Conservation (phyloP, 2,113 vertebrate species). For the Bubo blakistoni region DNA sequence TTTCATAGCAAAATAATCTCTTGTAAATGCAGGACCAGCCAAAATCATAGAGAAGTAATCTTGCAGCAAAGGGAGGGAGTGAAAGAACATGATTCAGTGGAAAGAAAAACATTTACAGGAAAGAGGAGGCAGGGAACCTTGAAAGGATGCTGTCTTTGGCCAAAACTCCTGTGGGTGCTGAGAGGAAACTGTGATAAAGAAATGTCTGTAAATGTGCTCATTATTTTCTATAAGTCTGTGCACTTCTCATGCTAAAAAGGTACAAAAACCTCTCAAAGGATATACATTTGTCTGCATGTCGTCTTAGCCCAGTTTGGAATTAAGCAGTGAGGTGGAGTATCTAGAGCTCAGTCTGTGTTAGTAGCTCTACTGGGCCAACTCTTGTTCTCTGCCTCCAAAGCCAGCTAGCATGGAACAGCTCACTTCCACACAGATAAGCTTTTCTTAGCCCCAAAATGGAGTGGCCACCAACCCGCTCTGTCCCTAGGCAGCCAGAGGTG, state of each 20-base stretch:
- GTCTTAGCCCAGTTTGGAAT: background rate
- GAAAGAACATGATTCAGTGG: slow-evolving; percentile 14
- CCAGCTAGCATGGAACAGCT: background rate
- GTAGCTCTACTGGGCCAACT: too few relatives aligned
- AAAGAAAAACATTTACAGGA: slow-evolving; percentile 39
- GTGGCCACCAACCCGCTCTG: rapidly evolving
- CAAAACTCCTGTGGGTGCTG: background rate
- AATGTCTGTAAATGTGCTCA: background rate
- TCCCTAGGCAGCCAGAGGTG: rapidly evolving
- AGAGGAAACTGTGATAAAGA: background rate
- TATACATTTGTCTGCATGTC: background rate
- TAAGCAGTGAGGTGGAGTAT: background rate
- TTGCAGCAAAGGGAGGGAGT: background rate
- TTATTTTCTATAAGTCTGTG: background rate
- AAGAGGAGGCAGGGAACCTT: slow-evolving; percentile 7
- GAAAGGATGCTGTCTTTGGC: slow-evolving; percentile 29
- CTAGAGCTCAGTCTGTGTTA: background rate
- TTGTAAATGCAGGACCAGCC: background rate
- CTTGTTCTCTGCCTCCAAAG: background rate
- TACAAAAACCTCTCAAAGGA: background rate
- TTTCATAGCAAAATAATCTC: slow-evolving; percentile 35
- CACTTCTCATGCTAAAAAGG: background rate
- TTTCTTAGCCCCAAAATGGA: background rate
- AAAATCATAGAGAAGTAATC: slow-evolving; percentile 19
- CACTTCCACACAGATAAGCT: background rate